These are phyloP conservation scores for Phyllotis vaccarum DNA, from an alignment of 2,797 vertebrate species.

Conservation along the genomic window DNA sequence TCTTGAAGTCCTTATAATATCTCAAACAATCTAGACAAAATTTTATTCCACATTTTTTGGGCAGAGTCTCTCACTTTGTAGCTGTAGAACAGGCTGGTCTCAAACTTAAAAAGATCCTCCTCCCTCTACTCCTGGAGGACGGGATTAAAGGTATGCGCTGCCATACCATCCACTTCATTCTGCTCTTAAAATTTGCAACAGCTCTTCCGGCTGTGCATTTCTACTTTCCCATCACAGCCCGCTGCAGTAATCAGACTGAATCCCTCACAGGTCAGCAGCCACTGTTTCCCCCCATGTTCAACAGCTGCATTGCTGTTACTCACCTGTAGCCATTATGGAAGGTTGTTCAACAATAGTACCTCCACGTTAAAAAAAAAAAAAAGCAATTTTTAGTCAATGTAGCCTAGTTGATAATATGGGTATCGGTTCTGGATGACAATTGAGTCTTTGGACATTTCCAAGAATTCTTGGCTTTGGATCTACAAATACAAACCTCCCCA, in stretches of 20 bases:
- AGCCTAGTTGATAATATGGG: neutral
- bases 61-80: neutral
- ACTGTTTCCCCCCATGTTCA: no score
- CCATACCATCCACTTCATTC: neutral
- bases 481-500: neutral
- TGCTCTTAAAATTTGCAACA: neutral
- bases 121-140: neutral
- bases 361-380: neutral
- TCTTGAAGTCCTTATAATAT: neutral
- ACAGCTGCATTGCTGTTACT: neutral
- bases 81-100: neutral
- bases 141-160: neutral
- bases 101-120: neutral
- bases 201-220: neutral
- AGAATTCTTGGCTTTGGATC: neutral
- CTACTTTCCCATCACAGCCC: neutral
- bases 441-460: neutral
- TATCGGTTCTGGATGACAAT: neutral
- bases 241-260: neutral
- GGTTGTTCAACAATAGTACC: neutral
- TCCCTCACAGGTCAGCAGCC: neutral
- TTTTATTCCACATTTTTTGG: neutral
- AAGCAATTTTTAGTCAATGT: neutral
- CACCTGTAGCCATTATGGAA: neutral
- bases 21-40: neutral